A percentile compares a stretch with the other conserved stretches of the same genome.
phyloP scores from a whole-genome alignment of 2,113 vertebrate species.

The Notechis scutatus region DNA sequence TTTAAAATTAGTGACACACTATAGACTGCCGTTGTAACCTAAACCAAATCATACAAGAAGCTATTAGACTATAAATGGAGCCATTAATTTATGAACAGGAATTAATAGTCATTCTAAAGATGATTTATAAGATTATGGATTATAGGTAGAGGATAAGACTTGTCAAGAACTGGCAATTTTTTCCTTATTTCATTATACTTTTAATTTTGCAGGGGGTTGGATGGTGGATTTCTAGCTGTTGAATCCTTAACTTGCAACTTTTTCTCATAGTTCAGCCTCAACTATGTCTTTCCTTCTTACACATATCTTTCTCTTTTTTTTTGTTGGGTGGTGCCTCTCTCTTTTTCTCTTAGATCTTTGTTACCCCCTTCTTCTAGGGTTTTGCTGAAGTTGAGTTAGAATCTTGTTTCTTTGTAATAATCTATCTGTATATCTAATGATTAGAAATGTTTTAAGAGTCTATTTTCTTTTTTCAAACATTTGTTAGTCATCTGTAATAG shows the following conservation, averaged over 20 bases:
- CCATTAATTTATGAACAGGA: conserved; percentile 44
- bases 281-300: neutral
- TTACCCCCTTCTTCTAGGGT: neutral
- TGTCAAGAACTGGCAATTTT: conserved; percentile 7
- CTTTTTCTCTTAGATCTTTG: neutral
- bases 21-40: conserved; percentile 35
- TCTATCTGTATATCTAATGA: neutral
- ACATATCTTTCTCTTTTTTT: neutral
- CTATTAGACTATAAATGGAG: conserved; percentile 45
- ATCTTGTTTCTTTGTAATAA: neutral
- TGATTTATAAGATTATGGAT: conserved; percentile 37
- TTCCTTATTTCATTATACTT: neutral
- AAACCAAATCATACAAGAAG: conserved; percentile 39
- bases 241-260: neutral
- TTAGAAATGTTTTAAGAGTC: neutral
- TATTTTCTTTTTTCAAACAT: neutral
- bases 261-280: neutral
- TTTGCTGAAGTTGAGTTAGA: neutral
- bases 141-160: conserved; percentile 21
- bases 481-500: neutral
- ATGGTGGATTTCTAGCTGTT: neutral
- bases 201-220: neutral
- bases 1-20: conserved; percentile 36
- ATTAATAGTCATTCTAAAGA: conserved; percentile 33
- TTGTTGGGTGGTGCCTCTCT: too few species aligned